Base-by-base conservation (phyloP, 2,113 vertebrate species). In the Thymallus thymallus region DNA sequence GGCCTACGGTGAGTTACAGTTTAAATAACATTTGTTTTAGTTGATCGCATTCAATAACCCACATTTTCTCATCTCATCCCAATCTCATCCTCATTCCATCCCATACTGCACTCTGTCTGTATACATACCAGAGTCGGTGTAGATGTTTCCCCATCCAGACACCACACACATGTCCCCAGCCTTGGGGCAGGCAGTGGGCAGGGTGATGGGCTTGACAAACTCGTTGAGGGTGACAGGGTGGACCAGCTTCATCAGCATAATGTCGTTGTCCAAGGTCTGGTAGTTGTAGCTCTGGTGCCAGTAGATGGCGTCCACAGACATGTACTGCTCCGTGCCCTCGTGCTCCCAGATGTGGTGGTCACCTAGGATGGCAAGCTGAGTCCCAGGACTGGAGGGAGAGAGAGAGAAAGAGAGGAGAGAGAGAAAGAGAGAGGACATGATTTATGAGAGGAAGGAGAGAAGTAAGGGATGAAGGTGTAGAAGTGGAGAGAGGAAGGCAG, bases 61-160 rank as follows among this genome's bases (percentile, higher is more conserved):
- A 55, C 20, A 5, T 55, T 20, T 18, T 55, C 51, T 20, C 16
- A 51, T 51, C 48, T 18, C 51, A 55, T 55, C 51, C 51, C 51
- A 55, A 20, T 55, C 51, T 55, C 35, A 41, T 41, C 35, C 35
- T 41, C 7, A 9, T 41, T 41, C 64, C 29, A 35, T 32, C 29
- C 64, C 64, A 20, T 6, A 24, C 7, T 6, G 2, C 30, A 35
- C 16, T 23, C 32, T n/a, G 3, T 32, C 20, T 20, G 9, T 5
- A 14, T 16, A 10, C 77, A 85, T 74, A 91, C 89, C 90, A 32
- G 76, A 0, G 56, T 92, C 88, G 3, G 78, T 14, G 68, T 89
- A 87, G 77, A 91, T 90, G 82, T 91, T 91, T 0, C 92, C 91
- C 91, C 91, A 93, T 56, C 92, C 92, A 0, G 92, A 92, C 74